Evolutionary conservation across 2,888 invertebrate genomes (phyloP), one percentile per base, ranked within the genome.

Genomic region (Orchesellides sinensis): DNA sequence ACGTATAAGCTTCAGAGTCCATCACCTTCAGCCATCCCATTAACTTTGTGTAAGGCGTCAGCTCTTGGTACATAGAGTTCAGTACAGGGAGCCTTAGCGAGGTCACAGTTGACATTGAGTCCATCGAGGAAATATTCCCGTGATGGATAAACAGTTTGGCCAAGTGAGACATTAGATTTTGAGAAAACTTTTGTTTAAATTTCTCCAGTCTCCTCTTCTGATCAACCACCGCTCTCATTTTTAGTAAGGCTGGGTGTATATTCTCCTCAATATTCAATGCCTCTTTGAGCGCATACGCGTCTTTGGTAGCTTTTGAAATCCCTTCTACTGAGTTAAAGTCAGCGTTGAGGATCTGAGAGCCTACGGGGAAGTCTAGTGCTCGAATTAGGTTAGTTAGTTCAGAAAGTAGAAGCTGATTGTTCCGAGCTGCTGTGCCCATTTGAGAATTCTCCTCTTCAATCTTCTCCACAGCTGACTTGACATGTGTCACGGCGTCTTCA

Each of bases 121-220:
- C 86, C 66, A 85, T 77, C 0, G 88, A 87, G 14, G 86, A 81
- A 70, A 86, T 85, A 81, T 89, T 88, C 88, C 92, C 98, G 91
- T 97, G 93, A 91, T 98, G 97, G 89, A 98, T 96, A 88, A 99
- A 97, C 69, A 97, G 92, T 91, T 98, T 98, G 90, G 98, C 98
- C 68, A 99, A 92, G 90, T 98, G 97, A 21, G 97, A 93, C 83
- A 95, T 95, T 72, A 98, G 93, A 56, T 95, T 94, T 75, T 94
- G 93, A 0, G 96, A 95, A 90, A 97, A 96, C 89, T 94, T 94
- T 45, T 93, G 93, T 89, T 94, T 94, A 89, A 95, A 93, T 89
- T 94, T 95, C 84, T 95, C 94, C 86, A 96, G 93, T 56, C 94
- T 92, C 89, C 94, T 93, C 88, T 93, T 93, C 90, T 96, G 96